A percentile compares a stretch with the other conserved stretches of the same genome.
Evolutionary conservation across 35 echinoderm and acorn worm genomes (phyloP).

Genomic region (Stichopus chloronotus): DNA sequence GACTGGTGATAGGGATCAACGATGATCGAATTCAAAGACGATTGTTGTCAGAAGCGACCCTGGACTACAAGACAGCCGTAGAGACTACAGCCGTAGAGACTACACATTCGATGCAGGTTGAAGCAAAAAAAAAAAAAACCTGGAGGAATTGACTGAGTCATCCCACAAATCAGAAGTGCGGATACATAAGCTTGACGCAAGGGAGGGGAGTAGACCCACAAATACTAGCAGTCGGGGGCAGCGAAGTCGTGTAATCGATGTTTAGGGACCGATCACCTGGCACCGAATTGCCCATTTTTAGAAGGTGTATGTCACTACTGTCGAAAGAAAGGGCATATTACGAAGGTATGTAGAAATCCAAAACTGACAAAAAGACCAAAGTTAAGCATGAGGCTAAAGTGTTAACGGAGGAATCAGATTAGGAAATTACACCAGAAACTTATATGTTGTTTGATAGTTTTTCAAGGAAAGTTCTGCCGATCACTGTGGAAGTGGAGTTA

Average conservation of each 20-base stretch:
- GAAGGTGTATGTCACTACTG: conserved; percentile 7
- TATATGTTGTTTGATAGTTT: background rate
- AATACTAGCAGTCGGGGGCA: background rate
- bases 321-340: background rate
- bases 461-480: background rate
- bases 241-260: background rate
- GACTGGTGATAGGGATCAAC: conserved; percentile 32
- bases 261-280: background rate
- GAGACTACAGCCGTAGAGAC: background rate
- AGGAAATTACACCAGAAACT: background rate
- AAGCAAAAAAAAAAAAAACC: background rate
- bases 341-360: background rate
- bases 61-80: background rate
- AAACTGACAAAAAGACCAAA: background rate
- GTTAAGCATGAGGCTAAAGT: background rate
- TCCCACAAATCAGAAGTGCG: background rate
- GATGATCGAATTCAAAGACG: conserved; percentile 30
- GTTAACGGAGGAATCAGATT: background rate
- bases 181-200: background rate
- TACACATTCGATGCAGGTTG: background rate
- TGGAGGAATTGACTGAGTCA: background rate
- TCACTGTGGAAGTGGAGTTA: background rate
- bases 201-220: background rate
- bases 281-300: background rate
- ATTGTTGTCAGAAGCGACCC: background rate